Evolutionary conservation across 2,113 vertebrate genomes (phyloP).

Genomic region (Daphoenositta chrysoptera): DNA sequence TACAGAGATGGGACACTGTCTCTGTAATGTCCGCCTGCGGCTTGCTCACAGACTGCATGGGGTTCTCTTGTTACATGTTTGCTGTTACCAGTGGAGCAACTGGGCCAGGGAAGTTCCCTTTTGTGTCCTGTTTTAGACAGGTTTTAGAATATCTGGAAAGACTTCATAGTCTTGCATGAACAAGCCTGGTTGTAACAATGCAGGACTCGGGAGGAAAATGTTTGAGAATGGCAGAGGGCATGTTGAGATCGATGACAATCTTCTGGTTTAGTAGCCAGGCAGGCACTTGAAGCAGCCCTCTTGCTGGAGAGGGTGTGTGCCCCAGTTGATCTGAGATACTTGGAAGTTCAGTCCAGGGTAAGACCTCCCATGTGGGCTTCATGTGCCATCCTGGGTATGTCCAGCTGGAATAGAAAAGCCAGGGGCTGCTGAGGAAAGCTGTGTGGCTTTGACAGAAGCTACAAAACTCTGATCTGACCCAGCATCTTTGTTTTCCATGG

Average conservation of each 20-base stretch:
- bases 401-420: background rate
- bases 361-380: background rate
- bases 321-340: background rate
- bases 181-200: background rate
- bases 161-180: background rate
- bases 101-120: background rate
- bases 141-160: background rate
- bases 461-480: background rate
- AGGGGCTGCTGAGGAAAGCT: background rate
- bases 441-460: background rate
- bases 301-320: background rate
- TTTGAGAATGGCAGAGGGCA: background rate
- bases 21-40: background rate
- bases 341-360: background rate
- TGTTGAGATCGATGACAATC: background rate
- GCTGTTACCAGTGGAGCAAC: background rate
- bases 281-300: background rate
- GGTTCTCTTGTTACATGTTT: background rate
- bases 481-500: background rate
- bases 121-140: background rate
- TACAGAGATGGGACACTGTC: background rate
- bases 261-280: background rate
- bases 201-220: fast-evolving
- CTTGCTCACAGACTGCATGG: background rate
- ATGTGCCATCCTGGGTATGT: background rate